These are phyloP conservation scores for Macrotis lagotis DNA, from an alignment of 2,113 vertebrate species.

Conservation along the genomic window DNA sequence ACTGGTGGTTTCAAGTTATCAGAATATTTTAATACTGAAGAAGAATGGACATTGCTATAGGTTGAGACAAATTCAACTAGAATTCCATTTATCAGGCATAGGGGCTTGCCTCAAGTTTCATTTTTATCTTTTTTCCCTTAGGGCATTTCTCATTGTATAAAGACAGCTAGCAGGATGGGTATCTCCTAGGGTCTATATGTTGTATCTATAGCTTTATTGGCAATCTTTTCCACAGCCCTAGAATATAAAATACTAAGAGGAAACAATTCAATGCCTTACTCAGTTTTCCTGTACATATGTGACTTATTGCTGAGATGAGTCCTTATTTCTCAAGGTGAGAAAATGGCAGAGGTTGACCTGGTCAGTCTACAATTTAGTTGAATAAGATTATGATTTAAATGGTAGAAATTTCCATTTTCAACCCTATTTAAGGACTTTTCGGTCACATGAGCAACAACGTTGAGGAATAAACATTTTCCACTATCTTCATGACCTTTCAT, in stretches of 20 bases:
- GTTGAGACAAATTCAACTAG: neutral
- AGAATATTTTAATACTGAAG: neutral
- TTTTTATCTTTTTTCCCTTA: neutral
- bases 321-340: neutral
- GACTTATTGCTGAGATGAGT: neutral
- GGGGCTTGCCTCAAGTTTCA: neutral
- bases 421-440: neutral
- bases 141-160: neutral
- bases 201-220: neutral
- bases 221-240: neutral
- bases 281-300: neutral
- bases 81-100: neutral
- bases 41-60: neutral
- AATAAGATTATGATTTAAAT: neutral
- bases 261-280: neutral
- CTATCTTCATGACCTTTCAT: neutral
- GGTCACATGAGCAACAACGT: neutral
- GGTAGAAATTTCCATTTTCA: neutral
- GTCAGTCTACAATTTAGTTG: neutral
- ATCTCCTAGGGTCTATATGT: neutral
- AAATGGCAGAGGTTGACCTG: neutral
- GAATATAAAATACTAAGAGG: neutral
- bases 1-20: neutral
- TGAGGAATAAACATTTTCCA: neutral
- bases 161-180: neutral